Evolutionary conservation across 2,888 invertebrate genomes (phyloP).

Genomic region (Stomorhina lunata): DNA sequence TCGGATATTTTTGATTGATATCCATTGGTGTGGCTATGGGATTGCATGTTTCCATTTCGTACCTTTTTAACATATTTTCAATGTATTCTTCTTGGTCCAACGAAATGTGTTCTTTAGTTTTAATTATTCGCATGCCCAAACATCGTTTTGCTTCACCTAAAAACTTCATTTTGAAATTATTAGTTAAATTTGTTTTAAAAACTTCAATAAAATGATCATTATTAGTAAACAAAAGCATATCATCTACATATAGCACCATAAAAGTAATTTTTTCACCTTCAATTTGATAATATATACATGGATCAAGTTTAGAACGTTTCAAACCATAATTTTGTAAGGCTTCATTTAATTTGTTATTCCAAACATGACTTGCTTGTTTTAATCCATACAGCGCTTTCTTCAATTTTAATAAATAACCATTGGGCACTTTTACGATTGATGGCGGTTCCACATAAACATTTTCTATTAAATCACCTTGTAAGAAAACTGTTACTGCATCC

Average conservation of each 20-base stretch:
- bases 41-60: slow-evolving; percentile 41
- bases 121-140: slow-evolving; percentile 49
- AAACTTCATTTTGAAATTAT: slow-evolving; percentile 47
- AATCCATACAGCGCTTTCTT: slow-evolving; percentile 66
- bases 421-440: slow-evolving; percentile 17
- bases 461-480: slow-evolving; percentile 51
- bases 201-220: neutral
- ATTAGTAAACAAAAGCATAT: slow-evolving; percentile 47
- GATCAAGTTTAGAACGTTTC: slow-evolving; percentile 5
- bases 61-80: slow-evolving; percentile 13
- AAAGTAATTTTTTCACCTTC: neutral
- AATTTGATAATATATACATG: neutral
- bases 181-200: slow-evolving; percentile 8
- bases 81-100: slow-evolving; percentile 48
- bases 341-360: slow-evolving; percentile 61
- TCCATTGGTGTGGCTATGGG: slow-evolving; percentile 53
- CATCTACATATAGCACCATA: slow-evolving; percentile 29
- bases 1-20: slow-evolving; percentile 42
- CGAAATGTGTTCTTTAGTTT: slow-evolving; percentile 2
- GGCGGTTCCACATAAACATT: slow-evolving; percentile 59
- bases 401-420: slow-evolving; percentile 43
- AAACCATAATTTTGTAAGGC: slow-evolving; percentile 30
- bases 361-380: slow-evolving; percentile 63
- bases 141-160: slow-evolving; percentile 43
- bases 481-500: slow-evolving; percentile 43